Evolutionary conservation across 2,113 vertebrate species (phyloP).

Genomic region (Vulpes vulpes): DNA sequence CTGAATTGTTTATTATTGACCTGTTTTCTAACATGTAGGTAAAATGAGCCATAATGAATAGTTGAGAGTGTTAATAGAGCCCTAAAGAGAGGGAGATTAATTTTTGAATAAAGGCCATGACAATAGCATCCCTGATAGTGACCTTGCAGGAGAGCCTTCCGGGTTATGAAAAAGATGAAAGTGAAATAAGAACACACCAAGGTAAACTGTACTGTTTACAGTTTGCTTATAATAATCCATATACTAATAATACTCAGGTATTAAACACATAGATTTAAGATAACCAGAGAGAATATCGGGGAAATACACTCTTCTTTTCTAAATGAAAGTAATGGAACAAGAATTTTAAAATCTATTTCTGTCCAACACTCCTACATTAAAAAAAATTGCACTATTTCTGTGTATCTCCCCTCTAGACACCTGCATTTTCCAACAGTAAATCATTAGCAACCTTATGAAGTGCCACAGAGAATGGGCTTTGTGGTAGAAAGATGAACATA

Average conservation of each 20-base stretch:
- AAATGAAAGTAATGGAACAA: conserved; percentile 28
- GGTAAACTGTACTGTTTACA: background rate
- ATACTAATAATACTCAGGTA: background rate
- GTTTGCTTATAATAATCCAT: background rate
- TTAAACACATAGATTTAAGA: conserved; percentile 31
- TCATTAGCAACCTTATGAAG: conserved; percentile 70
- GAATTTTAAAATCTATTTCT: conserved; percentile 47
- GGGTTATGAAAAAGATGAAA: background rate
- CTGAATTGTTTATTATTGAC: background rate
- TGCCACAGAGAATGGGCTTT: conserved; percentile 52
- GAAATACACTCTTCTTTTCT: background rate
- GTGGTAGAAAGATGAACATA: conserved; percentile 66
- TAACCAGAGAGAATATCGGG: background rate
- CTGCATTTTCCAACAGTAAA: conserved; percentile 56
- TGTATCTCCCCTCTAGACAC: conserved; percentile 15
- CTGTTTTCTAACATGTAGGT: background rate
- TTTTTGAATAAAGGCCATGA: background rate
- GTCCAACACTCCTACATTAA: background rate
- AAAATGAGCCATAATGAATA: background rate
- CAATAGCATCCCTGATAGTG: background rate
- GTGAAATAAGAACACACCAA: background rate
- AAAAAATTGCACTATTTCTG: background rate
- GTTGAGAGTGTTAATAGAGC: background rate
- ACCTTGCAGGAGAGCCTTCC: background rate
- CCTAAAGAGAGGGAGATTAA: background rate